phyloP scores from a whole-genome alignment of 2,797 vertebrate species.

The Onychomys leucogaster region DNA sequence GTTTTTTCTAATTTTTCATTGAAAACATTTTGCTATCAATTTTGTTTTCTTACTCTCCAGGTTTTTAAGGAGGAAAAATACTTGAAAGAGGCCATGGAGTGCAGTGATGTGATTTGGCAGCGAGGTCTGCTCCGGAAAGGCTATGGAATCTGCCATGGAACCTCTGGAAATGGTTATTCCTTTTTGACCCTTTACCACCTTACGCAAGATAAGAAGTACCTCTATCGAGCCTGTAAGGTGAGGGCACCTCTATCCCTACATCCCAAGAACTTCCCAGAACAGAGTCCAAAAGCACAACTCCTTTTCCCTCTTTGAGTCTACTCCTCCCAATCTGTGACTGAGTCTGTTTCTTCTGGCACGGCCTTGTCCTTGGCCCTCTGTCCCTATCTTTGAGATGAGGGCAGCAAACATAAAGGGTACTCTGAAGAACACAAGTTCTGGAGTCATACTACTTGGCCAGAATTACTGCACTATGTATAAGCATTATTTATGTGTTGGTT shows the following conservation, averaged over 20 bases:
- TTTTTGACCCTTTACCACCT: constrained; percentile 95
- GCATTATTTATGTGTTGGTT: background rate
- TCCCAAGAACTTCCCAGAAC: fast-evolving
- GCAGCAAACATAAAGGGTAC: background rate
- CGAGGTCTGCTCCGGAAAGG: constrained; percentile 96
- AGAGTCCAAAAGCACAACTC: fast-evolving
- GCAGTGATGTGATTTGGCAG: constrained; percentile 97
- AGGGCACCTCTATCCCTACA: background rate
- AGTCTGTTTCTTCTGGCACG: background rate
- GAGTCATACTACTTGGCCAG: no score
- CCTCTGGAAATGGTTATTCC: constrained; percentile 96
- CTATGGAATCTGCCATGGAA: constrained; percentile 97
- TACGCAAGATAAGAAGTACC: constrained; percentile 96
- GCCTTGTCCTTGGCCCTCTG: background rate
- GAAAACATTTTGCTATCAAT: background rate
- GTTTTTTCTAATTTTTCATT: background rate
- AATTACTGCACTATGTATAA: background rate
- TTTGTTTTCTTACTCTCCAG: constrained; percentile 84
- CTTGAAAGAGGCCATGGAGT: constrained; percentile 95
- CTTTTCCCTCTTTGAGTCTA: background rate
- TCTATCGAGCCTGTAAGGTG: constrained; percentile 98
- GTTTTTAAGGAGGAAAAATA: constrained; percentile 98
- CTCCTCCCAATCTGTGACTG: no score
- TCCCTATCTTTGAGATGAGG: background rate
- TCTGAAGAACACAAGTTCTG: background rate